Conservation (phyloP, 2,113 vertebrate species). For the Synchiropus splendidus region DNA sequence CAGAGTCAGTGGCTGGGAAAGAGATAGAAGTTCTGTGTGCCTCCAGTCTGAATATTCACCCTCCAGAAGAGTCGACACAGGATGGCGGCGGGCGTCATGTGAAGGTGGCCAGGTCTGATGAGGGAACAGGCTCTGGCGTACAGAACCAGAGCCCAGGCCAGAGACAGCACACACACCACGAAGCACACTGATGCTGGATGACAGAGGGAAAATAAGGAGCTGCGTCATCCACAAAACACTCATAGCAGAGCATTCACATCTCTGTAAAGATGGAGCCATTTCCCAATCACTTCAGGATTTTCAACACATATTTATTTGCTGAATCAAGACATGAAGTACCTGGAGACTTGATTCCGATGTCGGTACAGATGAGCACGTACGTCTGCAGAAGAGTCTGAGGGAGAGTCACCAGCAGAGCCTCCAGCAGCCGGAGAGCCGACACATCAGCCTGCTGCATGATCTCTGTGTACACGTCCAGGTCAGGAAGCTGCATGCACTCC, state of each 20-base stretch:
- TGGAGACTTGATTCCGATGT: slow-evolving; percentile 58
- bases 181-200: slow-evolving; percentile 65
- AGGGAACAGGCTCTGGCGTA: slow-evolving; percentile 59
- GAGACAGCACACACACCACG: slow-evolving; percentile 68
- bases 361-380: slow-evolving; percentile 64
- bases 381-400: slow-evolving; percentile 76
- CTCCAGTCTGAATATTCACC: slow-evolving; percentile 46
- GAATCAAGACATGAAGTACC: slow-evolving; percentile 19
- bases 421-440: slow-evolving; percentile 68
- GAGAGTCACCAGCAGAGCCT: slow-evolving; percentile 72
- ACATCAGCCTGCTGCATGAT: slow-evolving; percentile 69
- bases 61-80: slow-evolving; percentile 81
- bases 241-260: no score
- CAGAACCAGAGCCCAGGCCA: slow-evolving; percentile 77
- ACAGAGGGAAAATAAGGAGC: not conserved
- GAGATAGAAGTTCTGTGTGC: not conserved
- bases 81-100: slow-evolving; percentile 58
- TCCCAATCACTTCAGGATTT: no score
- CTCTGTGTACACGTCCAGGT: slow-evolving; percentile 16
- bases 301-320: no score
- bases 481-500: slow-evolving; percentile 44
- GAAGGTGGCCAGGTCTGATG: slow-evolving; percentile 66
- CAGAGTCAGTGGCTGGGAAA: not conserved
- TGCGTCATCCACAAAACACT: not conserved
- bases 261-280: no score